Conservation (phyloP, 2,797 vertebrate genomes). For the Sylvilagus floridanus region DNA sequence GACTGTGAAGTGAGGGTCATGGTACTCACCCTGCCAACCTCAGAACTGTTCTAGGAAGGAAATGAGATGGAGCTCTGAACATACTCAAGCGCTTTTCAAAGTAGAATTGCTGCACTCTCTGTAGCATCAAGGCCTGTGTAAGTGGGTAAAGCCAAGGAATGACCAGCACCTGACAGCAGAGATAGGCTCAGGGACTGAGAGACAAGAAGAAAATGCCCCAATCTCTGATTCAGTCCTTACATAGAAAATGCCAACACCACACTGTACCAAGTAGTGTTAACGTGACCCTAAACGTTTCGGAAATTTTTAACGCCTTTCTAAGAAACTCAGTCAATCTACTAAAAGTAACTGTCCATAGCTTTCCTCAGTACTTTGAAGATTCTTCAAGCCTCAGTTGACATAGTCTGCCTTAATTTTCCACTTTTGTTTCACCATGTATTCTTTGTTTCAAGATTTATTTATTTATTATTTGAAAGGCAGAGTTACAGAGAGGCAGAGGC, state of each 20-base stretch:
- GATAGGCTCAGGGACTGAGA: neutral
- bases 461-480: too few relatives aligned
- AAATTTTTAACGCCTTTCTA: neutral
- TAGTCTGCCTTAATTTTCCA: neutral
- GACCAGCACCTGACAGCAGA: neutral
- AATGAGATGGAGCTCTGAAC: neutral
- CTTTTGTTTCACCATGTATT: neutral
- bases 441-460: neutral
- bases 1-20: neutral
- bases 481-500: too few relatives aligned
- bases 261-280: neutral
- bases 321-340: neutral
- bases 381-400: neutral
- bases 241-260: neutral
- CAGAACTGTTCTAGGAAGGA: neutral
- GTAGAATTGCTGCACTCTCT: neutral
- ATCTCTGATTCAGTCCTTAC: neutral
- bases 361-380: neutral
- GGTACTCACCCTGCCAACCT: neutral
- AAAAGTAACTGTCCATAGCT: neutral
- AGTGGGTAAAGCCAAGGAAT: neutral
- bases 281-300: neutral
- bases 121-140: neutral
- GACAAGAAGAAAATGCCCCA: conserved; percentile 1
- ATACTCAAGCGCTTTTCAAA: neutral